Base-by-base conservation (phyloP, 2,888 invertebrate species). In the Drosophila nr. medialis region DNA sequence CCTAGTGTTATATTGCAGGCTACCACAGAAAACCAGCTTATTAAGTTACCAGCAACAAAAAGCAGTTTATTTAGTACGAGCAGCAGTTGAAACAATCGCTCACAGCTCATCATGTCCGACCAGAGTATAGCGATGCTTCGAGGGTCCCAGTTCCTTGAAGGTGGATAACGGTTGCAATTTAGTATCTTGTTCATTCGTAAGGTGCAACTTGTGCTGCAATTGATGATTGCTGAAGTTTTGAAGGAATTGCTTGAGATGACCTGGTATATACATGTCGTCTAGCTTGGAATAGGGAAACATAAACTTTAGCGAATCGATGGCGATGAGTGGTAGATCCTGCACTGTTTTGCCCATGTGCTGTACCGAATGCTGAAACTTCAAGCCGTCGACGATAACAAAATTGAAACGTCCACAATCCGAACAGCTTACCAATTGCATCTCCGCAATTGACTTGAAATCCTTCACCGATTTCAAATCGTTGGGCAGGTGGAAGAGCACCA, bases 121-220 rank as follows among this genome's bases (percentile, higher is more conserved):
- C 38, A 84, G 51, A 13, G 75, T 55, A 51, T 84, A 84, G 49
- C 83, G 83, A 69, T 87, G 71, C 62, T 73, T 86, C 13, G 89
- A 88, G 10, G 89, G 89, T 5, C 83, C 81, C 71, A 88, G 56
- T 11, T 75, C 48, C 60, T 80, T 77, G 8, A 84, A 86, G 10
- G 84, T 81, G n/a, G 87, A 86, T 18, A 27, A 7, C 2, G 75
- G 50, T 1, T 27, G 24, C 2, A 0, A 6, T 3, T 3, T 24
- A 4, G 0, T 15, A 4, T 34, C 32, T 34, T 48, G 11, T 1
- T 15, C 27, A 5, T 30, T 10, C 4, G 21, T 0, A 0, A n/a
- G 1, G 1, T 48, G 21, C 10, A 60, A 4, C 1, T 48, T 32
- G 6, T 30, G 10, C 2, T 29, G 30, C 21, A 27, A 18, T 0